Evolutionary conservation across 2,797 vertebrate genomes (phyloP).

Genomic region (Euphonia xanthogaster): DNA sequence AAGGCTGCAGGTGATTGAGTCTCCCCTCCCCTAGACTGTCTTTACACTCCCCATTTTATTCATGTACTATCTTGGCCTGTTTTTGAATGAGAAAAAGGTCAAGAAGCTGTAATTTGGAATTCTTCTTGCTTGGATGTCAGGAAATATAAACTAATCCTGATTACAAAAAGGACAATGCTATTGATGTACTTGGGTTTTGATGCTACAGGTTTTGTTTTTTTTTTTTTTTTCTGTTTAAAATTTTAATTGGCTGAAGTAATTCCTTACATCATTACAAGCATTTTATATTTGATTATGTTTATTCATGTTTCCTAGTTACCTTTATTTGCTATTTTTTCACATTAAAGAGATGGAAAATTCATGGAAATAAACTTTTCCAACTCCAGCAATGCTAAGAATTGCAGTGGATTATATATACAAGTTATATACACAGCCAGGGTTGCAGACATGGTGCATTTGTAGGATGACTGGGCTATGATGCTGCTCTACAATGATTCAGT

Average conservation of each 20-base stretch:
- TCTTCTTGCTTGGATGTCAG: constrained; percentile 53
- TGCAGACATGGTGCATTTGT: not conserved
- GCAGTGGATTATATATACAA: not conserved
- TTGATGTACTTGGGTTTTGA: constrained; percentile 53
- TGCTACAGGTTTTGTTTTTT: constrained; percentile 53
- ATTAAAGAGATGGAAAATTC: constrained; percentile 6
- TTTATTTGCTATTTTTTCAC: constrained; percentile 40
- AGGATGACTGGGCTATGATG: not conserved
- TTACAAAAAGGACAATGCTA: constrained; percentile 61
- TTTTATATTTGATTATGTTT: constrained; percentile 72
- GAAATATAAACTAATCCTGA: constrained; percentile 70
- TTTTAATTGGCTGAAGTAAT: constrained; percentile 77
- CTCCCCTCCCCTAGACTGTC: not conserved
- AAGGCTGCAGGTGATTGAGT: not conserved
- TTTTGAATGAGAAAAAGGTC: constrained; percentile 56
- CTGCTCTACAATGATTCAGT: not conserved
- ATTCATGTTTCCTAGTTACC: constrained; percentile 69
- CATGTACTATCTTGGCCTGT: not conserved
- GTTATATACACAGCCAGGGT: not conserved
- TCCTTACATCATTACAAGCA: constrained; percentile 55
- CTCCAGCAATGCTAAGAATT: constrained; percentile 4
- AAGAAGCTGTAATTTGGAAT: constrained; percentile 50
- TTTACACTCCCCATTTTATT: constrained; percentile 17
- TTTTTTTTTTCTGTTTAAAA: constrained; percentile 76
- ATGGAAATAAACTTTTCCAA: constrained; percentile 37